Conservation (phyloP, 2,797 vertebrate species). For the Masticophis lateralis region DNA sequence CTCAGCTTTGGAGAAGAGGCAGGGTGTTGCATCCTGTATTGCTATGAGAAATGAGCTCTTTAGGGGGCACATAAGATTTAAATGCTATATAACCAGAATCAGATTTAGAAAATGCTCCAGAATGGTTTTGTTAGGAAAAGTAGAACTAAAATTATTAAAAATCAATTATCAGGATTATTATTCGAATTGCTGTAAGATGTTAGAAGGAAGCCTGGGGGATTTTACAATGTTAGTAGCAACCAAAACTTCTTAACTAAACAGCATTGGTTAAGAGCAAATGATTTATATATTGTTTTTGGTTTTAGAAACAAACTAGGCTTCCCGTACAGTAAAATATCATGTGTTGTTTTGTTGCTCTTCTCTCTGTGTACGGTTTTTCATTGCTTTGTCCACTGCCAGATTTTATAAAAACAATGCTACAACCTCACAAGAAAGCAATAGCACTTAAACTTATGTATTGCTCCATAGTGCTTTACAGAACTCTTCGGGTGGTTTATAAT, state of each 20-base stretch:
- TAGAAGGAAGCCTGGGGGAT: not conserved
- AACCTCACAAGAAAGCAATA: not conserved
- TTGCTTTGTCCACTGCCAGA: not conserved
- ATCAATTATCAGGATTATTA: not conserved
- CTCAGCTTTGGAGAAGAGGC: not conserved
- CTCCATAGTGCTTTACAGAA: not conserved
- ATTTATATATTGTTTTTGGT: not conserved
- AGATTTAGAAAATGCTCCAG: slow-evolving; percentile 6
- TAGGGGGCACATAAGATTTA: not conserved
- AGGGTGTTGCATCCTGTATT: not conserved
- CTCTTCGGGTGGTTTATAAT: not conserved
- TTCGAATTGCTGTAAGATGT: not conserved
- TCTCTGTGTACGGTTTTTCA: not conserved
- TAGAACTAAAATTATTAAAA: not conserved
- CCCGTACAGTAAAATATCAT: not conserved
- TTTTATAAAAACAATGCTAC: not conserved
- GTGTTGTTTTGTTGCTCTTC: not conserved
- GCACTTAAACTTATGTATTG: not conserved
- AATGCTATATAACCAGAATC: not conserved
- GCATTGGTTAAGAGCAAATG: not conserved
- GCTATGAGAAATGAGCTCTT: not conserved
- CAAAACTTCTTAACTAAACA: not conserved
- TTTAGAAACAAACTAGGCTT: not conserved
- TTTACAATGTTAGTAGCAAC: not conserved
- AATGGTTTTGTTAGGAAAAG: not conserved